Conservation (phyloP, 92 coral and sea anemone genomes). For the Zoanthus sociatus region DNA sequence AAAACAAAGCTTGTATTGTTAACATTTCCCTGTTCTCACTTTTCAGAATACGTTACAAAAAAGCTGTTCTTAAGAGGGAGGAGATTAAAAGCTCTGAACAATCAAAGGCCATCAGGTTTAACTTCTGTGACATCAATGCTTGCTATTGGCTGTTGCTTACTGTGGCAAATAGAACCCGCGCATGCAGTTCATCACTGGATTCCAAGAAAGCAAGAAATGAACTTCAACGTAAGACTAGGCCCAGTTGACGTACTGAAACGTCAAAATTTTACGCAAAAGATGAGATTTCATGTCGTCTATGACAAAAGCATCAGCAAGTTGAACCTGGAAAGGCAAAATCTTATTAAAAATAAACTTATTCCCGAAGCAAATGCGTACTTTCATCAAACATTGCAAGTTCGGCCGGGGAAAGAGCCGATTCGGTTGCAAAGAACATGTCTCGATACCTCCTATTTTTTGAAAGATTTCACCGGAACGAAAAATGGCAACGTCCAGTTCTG, state of each 20-base stretch:
- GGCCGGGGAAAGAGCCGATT: conserved; percentile 73
- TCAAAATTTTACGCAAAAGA: conserved; percentile 77
- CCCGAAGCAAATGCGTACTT: conserved; percentile 93
- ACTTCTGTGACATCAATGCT: conserved; percentile 11
- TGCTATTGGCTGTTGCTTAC: conserved; percentile 27
- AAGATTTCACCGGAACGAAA: conserved; percentile 67
- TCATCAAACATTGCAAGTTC: conserved; percentile 85
- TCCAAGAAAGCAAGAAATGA: conserved; percentile 91
- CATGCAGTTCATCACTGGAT: conserved; percentile 86
- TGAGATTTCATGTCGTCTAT: conserved; percentile 94
- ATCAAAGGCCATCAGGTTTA: not conserved
- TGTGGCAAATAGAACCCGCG: conserved; percentile 46
- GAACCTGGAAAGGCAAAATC: conserved; percentile 53
- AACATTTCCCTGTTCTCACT: not conserved
- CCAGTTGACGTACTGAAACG: conserved; percentile 66
- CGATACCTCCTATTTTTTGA: conserved; percentile 90
- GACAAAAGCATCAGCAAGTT: conserved; percentile 81
- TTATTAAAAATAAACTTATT: conserved; percentile 81
- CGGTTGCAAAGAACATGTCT: conserved; percentile 90
- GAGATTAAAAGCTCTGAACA: not conserved
- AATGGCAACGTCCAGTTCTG: conserved; percentile 88
- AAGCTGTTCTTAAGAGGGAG: not conserved
- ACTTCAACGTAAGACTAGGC: conserved; percentile 88
- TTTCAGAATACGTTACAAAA: not conserved
- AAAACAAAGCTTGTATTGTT: not conserved